phyloP scores from a whole-genome alignment of 2,888 invertebrate species.

The Trichacis sp. region DNA sequence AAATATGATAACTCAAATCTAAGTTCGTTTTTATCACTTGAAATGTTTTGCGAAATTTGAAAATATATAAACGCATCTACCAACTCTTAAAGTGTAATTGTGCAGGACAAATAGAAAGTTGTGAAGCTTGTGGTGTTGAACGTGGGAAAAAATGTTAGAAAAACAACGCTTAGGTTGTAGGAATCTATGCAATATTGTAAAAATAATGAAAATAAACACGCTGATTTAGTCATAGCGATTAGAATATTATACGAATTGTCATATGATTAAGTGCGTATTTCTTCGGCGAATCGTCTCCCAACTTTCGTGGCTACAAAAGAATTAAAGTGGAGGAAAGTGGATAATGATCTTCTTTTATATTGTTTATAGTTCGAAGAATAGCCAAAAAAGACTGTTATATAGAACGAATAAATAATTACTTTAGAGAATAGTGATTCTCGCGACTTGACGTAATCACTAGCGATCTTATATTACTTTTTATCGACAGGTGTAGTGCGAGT shows the following conservation, averaged over 20 bases:
- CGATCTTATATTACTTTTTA: slow-evolving; percentile 51
- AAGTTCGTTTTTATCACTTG: too few relatives aligned
- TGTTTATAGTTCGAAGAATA: slow-evolving; percentile 63
- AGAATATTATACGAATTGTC: slow-evolving; percentile 26
- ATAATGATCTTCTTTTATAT: slow-evolving; percentile 56
- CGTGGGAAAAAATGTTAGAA: slow-evolving; percentile 4
- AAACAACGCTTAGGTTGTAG: slow-evolving; percentile 22
- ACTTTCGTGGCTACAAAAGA: slow-evolving; percentile 20
- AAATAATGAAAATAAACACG: slow-evolving; percentile 30
- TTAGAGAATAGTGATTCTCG: slow-evolving; percentile 59
- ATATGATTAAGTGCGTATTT: neutral
- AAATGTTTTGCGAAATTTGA: too few relatives aligned
- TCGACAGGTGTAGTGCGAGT: slow-evolving; percentile 39
- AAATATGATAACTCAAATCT: too few relatives aligned
- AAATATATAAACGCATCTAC: neutral
- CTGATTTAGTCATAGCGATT: slow-evolving; percentile 51
- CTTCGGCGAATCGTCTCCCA: neutral
- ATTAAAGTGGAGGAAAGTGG: slow-evolving; percentile 31
- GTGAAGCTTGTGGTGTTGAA: slow-evolving; percentile 10
- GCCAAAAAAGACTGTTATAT: slow-evolving; percentile 67
- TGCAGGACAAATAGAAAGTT: neutral
- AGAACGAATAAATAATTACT: slow-evolving; percentile 58
- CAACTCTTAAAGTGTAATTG: neutral
- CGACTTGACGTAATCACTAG: slow-evolving; percentile 44
- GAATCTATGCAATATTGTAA: slow-evolving; percentile 37